phyloP scores from a whole-genome alignment of 2,888 invertebrate genomes.

The Diabrotica balteata region DNA sequence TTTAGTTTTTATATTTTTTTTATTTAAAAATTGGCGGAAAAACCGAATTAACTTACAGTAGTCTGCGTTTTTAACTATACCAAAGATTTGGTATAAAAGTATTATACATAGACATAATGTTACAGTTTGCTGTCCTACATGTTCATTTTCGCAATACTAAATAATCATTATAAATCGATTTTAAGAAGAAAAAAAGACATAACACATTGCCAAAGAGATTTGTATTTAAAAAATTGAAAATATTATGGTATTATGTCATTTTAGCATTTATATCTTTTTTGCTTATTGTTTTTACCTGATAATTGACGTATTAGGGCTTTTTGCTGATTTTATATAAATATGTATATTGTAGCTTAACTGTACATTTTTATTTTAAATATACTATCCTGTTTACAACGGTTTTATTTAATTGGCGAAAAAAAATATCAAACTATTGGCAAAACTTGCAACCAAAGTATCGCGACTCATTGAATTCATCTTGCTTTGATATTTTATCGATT shows the following conservation, averaged over 20 bases:
- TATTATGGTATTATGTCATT: constrained; percentile 36
- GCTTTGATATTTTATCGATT: too few relatives aligned
- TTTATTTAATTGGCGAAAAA: constrained; percentile 5
- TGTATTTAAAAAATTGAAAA: constrained; percentile 20
- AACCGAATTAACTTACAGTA: too few relatives aligned
- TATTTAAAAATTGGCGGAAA: too few relatives aligned
- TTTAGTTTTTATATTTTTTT: too few relatives aligned
- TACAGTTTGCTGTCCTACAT: not conserved
- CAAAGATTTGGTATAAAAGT: too few relatives aligned
- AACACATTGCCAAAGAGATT: constrained; percentile 27
- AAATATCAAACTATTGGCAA: too few relatives aligned
- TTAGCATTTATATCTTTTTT: constrained; percentile 33
- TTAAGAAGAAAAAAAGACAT: constrained; percentile 9
- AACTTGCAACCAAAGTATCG: too few relatives aligned
- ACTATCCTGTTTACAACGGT: constrained; percentile 40
- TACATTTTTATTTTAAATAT: constrained; percentile 48
- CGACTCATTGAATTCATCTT: too few relatives aligned
- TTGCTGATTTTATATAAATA: constrained; percentile 41
- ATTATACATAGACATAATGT: too few relatives aligned
- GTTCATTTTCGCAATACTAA: not conserved
- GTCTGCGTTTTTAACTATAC: too few relatives aligned
- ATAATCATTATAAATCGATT: not conserved
- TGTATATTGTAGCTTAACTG: constrained; percentile 46
- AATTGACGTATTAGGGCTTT: constrained; percentile 32
- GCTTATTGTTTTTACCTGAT: constrained; percentile 32